Conservation (phyloP, 2,113 vertebrate genomes). For the Smithornis capensis region DNA sequence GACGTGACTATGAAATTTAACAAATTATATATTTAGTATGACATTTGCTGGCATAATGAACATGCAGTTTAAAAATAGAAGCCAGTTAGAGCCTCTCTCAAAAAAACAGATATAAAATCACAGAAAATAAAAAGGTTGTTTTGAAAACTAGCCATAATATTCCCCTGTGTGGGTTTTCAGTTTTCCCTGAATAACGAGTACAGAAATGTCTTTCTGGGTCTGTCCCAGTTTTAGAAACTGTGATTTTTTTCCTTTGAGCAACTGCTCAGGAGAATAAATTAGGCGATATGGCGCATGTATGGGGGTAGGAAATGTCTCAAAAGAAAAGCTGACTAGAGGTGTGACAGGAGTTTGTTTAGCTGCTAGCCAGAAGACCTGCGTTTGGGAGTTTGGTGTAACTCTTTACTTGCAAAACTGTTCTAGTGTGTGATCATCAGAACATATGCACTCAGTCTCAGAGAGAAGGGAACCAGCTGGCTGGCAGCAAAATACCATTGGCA, state of each 20-base stretch:
- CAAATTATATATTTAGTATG: neutral
- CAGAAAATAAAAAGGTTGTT: neutral
- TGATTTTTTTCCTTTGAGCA: constrained; percentile 34
- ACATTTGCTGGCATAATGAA: neutral
- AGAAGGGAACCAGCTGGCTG: constrained; percentile 76
- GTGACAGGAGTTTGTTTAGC: constrained; percentile 49
- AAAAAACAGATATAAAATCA: neutral
- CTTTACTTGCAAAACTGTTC: constrained; percentile 60
- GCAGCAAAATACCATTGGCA: constrained; percentile 79
- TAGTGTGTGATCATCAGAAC: constrained; percentile 70
- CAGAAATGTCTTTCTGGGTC: neutral
- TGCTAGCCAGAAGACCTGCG: constrained; percentile 57
- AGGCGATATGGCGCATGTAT: neutral
- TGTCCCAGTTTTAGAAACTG: constrained; percentile 51
- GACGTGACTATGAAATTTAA: neutral
- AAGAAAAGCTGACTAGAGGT: constrained; percentile 54
- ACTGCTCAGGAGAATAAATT: constrained; percentile 64
- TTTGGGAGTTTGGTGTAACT: constrained; percentile 45
- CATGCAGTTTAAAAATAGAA: constrained; percentile 23
- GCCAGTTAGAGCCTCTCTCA: neutral
- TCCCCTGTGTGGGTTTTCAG: neutral
- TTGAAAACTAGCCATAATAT: neutral
- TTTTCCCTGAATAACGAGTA: neutral
- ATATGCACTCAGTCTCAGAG: constrained; percentile 66
- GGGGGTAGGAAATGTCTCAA: neutral